These are phyloP conservation scores for Leptogaster cylindrica DNA, from an alignment of 2,888 invertebrate species.

Conservation along the genomic window DNA sequence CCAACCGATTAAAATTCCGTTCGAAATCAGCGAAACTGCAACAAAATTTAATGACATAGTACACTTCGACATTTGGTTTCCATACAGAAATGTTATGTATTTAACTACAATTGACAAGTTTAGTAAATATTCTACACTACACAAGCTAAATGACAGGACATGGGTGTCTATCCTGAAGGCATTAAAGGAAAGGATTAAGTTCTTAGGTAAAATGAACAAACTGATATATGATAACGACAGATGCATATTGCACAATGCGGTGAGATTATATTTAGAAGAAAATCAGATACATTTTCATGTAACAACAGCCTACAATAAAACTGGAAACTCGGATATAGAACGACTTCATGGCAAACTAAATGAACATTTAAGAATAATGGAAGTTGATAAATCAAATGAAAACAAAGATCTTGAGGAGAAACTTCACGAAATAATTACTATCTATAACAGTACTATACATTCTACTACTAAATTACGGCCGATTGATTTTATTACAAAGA, in stretches of 20 bases:
- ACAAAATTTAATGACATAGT: no score
- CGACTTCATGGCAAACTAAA: constrained; percentile 41
- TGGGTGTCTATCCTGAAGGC: no score
- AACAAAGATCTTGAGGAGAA: constrained; percentile 12
- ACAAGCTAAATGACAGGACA: no score
- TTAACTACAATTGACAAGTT: no score
- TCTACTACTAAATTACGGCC: constrained; percentile 1
- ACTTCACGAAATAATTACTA: constrained; percentile 11
- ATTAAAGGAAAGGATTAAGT: constrained; percentile 28
- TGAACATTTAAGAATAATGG: constrained; percentile 43
- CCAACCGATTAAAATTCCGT: no score
- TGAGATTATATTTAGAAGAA: constrained; percentile 14
- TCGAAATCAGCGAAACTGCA: no score
- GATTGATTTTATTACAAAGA: no score
- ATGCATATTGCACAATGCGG: constrained; percentile 16
- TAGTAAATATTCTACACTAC: no score
- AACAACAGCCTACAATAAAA: constrained; percentile 37
- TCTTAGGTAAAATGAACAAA: constrained; percentile 42
- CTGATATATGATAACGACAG: constrained; percentile 32
- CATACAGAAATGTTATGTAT: no score
- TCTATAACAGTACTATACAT: constrained; percentile 15
- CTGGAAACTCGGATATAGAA: constrained; percentile 43
- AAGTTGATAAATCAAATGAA: background rate
- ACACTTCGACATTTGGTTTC: no score
- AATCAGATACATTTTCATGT: constrained; percentile 28